Evolutionary conservation across 2,113 vertebrate species (phyloP), one percentile per base, ranked within the genome.

Genomic region (Taurulus bubalis): DNA sequence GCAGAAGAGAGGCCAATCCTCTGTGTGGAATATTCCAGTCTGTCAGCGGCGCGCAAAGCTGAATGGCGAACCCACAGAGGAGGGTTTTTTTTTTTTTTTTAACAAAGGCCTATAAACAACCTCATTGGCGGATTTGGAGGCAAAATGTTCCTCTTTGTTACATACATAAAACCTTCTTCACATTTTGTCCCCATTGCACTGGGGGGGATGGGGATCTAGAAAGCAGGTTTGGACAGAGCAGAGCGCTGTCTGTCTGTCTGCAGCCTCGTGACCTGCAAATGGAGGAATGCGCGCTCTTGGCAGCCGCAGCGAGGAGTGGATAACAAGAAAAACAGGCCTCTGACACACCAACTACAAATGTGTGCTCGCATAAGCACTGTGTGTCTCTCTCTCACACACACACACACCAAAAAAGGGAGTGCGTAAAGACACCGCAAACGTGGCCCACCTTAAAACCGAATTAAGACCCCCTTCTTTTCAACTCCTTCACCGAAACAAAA

Each of bases 11-110:
- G 89, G 87, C 85, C 91, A 85, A 28, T 91, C 91, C 85, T 82
- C 78, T 85, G 77, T 77, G 86, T 91, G 85, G 90, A 94, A 93
- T 90, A 90, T 93, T 91, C 91, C 91, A 89, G 88, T 80, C 69
- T 89, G 88, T 88, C 87, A 85, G 84, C 77, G 55, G 58, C 64
- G 69, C 60, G 85, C 78, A 82, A 40, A 38, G 16, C 77, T 76
- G 70, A 79, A 66, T 49, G 79, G 90, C 24, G 66, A 87, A 70
- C 81, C 72, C 88, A 85, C 58, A 51, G 34, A 68, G 77, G 73
- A 75, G 49, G 24, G 55, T 20, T 53, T 53, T 32, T 69, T 80
- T 62, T 40, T 32, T 77, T 30, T 28, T 49, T n/a, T 47, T 28
- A 68, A 16, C 49, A 65, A 89, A 82, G 77, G 75, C 87, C 78